These are phyloP conservation scores for Anarrhichthys ocellatus DNA, from an alignment of 2,113 vertebrate genomes.

Conservation along the genomic window DNA sequence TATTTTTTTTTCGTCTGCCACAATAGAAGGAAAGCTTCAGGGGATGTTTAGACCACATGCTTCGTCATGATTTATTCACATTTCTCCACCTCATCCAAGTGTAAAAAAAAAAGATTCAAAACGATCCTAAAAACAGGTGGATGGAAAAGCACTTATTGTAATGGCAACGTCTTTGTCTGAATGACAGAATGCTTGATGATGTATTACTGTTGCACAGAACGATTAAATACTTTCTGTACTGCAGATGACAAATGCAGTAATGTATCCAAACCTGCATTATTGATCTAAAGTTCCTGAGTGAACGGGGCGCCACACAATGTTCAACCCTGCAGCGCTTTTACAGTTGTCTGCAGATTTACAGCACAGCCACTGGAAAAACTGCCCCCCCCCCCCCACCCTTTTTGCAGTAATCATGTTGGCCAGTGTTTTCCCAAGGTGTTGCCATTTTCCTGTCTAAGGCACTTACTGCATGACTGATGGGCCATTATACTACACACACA, in stretches of 20 bases:
- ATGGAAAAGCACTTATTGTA: not conserved
- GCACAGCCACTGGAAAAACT: slow-evolving; percentile 51
- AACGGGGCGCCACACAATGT: slow-evolving; percentile 20
- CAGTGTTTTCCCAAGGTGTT: slow-evolving; percentile 74
- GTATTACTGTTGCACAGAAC: not conserved
- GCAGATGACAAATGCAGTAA: slow-evolving; percentile 27
- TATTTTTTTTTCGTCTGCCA: not conserved
- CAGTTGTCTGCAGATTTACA: slow-evolving; percentile 57
- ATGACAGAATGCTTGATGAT: not conserved
- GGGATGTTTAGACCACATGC: not conserved
- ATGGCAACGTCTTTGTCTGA: not conserved
- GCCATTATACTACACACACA: slow-evolving; percentile 43
- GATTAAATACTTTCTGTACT: not conserved
- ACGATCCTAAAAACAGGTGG: not conserved
- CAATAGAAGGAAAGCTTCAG: not conserved
- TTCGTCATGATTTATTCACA: not conserved
- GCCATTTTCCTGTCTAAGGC: slow-evolving; percentile 70
- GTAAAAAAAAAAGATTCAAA: not conserved
- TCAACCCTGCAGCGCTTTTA: slow-evolving; percentile 51
- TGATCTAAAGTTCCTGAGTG: slow-evolving; percentile 48
- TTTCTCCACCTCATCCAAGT: not conserved
- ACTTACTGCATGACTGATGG: slow-evolving; percentile 75
- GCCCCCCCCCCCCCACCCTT: not conserved
- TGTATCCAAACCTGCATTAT: slow-evolving; percentile 43
- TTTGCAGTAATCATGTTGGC: slow-evolving; percentile 67